phyloP scores from a whole-genome alignment of 1,140 invertebrate species.

The Drosophila arawakana region DNA sequence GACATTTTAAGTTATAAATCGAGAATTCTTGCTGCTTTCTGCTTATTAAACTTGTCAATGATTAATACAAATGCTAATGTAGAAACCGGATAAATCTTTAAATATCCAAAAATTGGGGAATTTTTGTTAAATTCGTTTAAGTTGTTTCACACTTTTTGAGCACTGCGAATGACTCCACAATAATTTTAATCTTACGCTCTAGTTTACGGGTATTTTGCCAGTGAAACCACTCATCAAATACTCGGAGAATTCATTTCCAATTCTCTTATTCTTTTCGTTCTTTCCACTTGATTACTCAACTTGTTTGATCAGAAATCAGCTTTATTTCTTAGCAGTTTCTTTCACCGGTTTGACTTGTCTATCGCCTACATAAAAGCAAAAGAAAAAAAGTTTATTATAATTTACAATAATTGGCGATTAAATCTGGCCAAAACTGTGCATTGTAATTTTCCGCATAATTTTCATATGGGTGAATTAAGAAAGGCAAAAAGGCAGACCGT shows the following conservation, averaged over 20 bases:
- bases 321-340: slow-evolving; percentile 6
- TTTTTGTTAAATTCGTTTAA: slow-evolving; percentile 11
- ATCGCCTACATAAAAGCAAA: slow-evolving; percentile 19
- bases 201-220: slow-evolving; percentile 1
- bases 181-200: neutral
- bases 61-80: slow-evolving; percentile 5
- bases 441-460: slow-evolving; percentile 51
- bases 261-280: neutral
- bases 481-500: slow-evolving; percentile 28
- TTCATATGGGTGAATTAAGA: slow-evolving; percentile 28
- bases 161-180: slow-evolving; percentile 14
- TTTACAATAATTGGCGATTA: slow-evolving; percentile 37
- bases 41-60: slow-evolving; percentile 1
- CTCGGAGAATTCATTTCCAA: slow-evolving; percentile 2
- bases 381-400: slow-evolving; percentile 6
- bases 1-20: neutral
- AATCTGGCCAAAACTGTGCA: slow-evolving; percentile 35
- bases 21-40: neutral
- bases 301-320: slow-evolving; percentile 6
- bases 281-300: slow-evolving; percentile 10
- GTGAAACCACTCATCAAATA: slow-evolving; percentile 6
- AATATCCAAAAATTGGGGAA: slow-evolving; percentile 3
- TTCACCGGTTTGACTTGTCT: slow-evolving; percentile 1
- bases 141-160: slow-evolving; percentile 24
- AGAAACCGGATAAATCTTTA: neutral